Evolutionary conservation across 2,113 vertebrate genomes (phyloP), one percentile per base, ranked within the genome.

Genomic region (Takifugu flavidus): DNA sequence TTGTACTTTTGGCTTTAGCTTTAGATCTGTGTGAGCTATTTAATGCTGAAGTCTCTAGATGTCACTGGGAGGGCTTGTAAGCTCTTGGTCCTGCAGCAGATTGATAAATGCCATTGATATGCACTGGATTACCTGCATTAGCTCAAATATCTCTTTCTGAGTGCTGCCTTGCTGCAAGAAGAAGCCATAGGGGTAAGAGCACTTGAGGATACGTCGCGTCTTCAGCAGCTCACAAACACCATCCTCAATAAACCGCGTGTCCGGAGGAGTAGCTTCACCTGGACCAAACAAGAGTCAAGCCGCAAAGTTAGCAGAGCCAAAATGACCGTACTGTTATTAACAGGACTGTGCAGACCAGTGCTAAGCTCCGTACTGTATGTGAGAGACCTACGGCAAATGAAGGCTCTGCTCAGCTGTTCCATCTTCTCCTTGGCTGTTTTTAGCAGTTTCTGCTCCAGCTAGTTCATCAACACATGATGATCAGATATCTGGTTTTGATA

Each of bases 401-500:
- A 93, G 79, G 96, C 96, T 92, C 91, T 93, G 88, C 97, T 97
- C 72, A 99, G 87, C 80, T 98, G 96, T 70, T 98, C 97, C 97
- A 99, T 99, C 90, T 99, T 99, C 88, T 98, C 97, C 95, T 98
- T 98, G 87, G 97, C 96, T 10, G 96, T 98, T 93, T 98, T 98
- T 44, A 98, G 90, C 87, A 99, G 93, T 83, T 94, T 96, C 62
- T 97, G 95, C 82, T 99, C 97, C 91, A 98, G 90, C 97, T 99
- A 57, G n/a, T n/a, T 43, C 42, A 28, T 4, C 13, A 63, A 10
- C 81, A 6, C 49, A 31, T 0, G 53, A 11, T 15, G 2, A 3
- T 39, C 39, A 43, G 26, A 27, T 13, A 43, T 43, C 4, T 49
- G n/a, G 39, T 34, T 7, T 5, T 34, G 25, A 51, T 26, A 51